These are phyloP conservation scores for Marmota flaviventris DNA, from an alignment of 2,113 vertebrate species.

Conservation along the genomic window DNA sequence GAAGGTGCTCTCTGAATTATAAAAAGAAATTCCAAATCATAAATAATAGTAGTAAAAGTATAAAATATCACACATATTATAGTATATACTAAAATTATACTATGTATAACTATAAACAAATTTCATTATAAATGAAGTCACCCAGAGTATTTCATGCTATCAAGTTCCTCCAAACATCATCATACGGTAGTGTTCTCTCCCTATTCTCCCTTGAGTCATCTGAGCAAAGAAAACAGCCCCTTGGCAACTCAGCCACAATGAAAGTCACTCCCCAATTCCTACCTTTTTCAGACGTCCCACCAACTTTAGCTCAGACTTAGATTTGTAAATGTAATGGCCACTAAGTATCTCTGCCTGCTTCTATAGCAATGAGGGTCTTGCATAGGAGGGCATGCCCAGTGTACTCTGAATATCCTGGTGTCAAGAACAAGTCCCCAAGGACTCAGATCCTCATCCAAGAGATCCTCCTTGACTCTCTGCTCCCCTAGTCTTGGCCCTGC, in stretches of 20 bases:
- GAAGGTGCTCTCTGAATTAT: neutral
- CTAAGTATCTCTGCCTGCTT: neutral
- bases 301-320: neutral
- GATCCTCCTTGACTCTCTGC: neutral
- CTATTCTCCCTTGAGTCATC: neutral
- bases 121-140: neutral
- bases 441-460: neutral
- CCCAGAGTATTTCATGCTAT: neutral
- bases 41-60: neutral
- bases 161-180: neutral
- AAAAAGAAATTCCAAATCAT: neutral
- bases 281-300: neutral
- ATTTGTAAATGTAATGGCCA: neutral
- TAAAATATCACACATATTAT: neutral
- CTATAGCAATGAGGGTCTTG: neutral
- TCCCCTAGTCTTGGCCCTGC: neutral
- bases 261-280: neutral
- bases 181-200: neutral
- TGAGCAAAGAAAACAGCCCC: neutral
- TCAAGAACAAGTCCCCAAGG: neutral
- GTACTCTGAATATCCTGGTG: neutral
- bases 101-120: neutral
- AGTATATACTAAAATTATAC: neutral
- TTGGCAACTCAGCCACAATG: neutral
- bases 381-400: neutral